Conservation (phyloP, 2,113 vertebrate genomes). For the Apteryx mantelli region DNA sequence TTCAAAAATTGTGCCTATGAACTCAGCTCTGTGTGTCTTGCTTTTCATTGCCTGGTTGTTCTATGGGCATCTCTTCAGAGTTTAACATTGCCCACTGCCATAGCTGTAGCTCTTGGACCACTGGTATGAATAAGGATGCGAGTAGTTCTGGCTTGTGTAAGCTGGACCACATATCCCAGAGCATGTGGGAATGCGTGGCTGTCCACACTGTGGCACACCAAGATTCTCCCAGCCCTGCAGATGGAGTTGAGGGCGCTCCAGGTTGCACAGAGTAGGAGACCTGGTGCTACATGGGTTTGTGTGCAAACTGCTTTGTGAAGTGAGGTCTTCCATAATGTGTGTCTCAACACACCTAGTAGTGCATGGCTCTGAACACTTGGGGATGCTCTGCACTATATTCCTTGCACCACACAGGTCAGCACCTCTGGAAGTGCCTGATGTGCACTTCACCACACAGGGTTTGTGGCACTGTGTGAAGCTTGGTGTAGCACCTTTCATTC, state of each 20-base stretch:
- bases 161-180: background rate
- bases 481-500: fast-evolving
- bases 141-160: background rate
- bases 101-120: conserved; percentile 53
- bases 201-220: background rate
- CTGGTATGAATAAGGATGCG: conserved; percentile 24
- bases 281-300: background rate
- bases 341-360: background rate
- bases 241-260: background rate
- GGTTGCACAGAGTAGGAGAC: fast-evolving
- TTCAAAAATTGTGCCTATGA: background rate
- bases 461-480: background rate
- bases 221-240: background rate
- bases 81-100: background rate
- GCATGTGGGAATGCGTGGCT: fast-evolving
- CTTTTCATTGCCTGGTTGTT: fast-evolving
- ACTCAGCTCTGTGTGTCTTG: background rate
- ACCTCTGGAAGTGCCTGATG: fast-evolving
- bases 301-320: background rate
- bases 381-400: background rate
- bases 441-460: fast-evolving
- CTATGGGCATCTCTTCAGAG: fast-evolving
- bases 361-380: fast-evolving
- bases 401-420: fast-evolving
- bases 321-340: background rate